These are phyloP conservation scores for Dichetophora obliterata DNA, from an alignment of 2,888 invertebrate species.

Conservation along the genomic window DNA sequence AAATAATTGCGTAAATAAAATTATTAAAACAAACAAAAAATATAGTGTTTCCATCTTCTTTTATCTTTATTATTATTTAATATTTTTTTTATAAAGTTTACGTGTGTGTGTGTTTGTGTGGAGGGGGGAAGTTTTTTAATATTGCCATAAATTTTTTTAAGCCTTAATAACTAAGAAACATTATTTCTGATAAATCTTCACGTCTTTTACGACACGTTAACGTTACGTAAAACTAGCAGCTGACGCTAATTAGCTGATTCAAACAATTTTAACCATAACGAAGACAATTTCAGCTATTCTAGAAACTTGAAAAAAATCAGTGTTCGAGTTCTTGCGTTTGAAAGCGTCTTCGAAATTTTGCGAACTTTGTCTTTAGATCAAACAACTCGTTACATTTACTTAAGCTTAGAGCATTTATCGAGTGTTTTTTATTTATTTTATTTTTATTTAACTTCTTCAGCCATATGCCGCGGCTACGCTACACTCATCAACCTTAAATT, in stretches of 20 bases:
- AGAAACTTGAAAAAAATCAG: neutral
- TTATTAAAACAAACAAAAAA: slow-evolving; percentile 1
- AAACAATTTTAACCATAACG: neutral
- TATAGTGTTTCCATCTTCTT: neutral
- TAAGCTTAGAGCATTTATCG: too few species aligned
- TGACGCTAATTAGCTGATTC: too few species aligned
- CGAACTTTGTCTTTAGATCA: too few species aligned
- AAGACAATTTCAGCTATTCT: neutral
- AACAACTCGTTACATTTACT: too few species aligned
- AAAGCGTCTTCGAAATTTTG: too few species aligned
- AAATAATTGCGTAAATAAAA: slow-evolving; percentile 12
- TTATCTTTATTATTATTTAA: neutral
- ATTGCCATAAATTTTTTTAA: slow-evolving; percentile 23
- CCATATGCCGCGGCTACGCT: too few species aligned
- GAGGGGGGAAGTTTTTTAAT: neutral
- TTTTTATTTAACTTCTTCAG: too few species aligned
- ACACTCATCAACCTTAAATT: too few species aligned
- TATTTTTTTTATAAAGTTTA: too few species aligned
- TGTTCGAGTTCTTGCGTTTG: neutral
- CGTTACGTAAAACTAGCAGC: too few species aligned
- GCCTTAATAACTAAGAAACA: slow-evolving; percentile 26
- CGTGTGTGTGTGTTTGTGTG: too few species aligned
- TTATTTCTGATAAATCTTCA: slow-evolving; percentile 8
- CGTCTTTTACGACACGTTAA: neutral
- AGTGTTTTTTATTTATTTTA: too few species aligned